Conservation (phyloP, 1,140 invertebrate species). For the Planococcus citri region DNA sequence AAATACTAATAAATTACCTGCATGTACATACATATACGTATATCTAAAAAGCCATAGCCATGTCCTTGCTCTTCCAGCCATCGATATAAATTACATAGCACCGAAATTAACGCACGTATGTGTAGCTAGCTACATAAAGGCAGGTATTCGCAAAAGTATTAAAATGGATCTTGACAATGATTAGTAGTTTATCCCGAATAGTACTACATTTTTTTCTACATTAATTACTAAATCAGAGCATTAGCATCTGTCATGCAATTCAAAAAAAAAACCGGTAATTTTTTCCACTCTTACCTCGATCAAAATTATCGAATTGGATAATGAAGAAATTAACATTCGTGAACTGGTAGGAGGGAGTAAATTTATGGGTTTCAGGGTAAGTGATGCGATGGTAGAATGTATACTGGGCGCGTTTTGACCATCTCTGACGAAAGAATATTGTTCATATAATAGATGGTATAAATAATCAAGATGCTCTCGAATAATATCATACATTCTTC, state of each 20-base stretch:
- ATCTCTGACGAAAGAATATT: not conserved
- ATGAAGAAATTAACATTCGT: not conserved
- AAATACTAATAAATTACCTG: not conserved
- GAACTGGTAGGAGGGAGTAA: not conserved
- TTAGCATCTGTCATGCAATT: too few relatives aligned
- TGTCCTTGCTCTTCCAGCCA: not conserved
- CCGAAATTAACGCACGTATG: too few relatives aligned
- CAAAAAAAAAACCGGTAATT: conserved; percentile 1
- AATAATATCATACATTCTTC: not conserved
- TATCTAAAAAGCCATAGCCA: not conserved
- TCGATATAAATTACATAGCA: not conserved
- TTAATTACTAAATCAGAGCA: not conserved
- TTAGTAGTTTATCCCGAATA: not conserved
- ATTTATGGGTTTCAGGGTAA: conserved; percentile 3
- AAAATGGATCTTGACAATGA: not conserved
- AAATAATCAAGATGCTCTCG: not conserved
- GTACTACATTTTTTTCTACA: not conserved
- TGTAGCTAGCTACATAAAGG: too few relatives aligned
- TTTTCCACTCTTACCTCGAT: not conserved
- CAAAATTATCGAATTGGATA: not conserved
- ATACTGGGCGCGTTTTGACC: not conserved
- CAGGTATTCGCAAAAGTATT: too few relatives aligned
- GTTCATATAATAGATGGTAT: not conserved
- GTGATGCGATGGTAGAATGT: not conserved
- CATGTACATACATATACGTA: too few relatives aligned